Evolutionary conservation across 2,113 vertebrate genomes (phyloP).

Genomic region (Sinocyclocheilus anophthalmus): DNA sequence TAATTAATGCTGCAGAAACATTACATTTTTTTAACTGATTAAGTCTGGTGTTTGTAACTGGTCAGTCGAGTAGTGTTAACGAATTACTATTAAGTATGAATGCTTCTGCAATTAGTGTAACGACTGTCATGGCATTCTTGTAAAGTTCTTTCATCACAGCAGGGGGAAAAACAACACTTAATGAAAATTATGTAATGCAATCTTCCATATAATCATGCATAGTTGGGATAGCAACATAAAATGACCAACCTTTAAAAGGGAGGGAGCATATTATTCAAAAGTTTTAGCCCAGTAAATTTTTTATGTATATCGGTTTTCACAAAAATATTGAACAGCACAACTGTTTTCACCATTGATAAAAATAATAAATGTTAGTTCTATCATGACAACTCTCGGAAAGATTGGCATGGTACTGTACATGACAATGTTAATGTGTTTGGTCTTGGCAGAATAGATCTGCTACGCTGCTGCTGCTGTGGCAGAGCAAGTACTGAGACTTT

Average conservation of each 20-base stretch:
- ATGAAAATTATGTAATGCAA: not conserved
- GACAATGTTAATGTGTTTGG: too few relatives aligned
- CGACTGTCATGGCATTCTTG: not conserved
- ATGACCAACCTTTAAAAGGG: not conserved
- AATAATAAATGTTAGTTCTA: not conserved
- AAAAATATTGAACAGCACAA: not conserved
- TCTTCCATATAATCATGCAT: not conserved
- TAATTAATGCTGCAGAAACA: not conserved
- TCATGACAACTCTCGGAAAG: not conserved
- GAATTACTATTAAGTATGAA: not conserved
- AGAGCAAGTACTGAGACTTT: too few relatives aligned
- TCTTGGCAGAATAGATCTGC: too few relatives aligned
- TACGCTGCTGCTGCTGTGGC: too few relatives aligned
- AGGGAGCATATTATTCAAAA: not conserved
- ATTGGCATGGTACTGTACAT: too few relatives aligned
- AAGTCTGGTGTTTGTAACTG: slow-evolving; percentile 5
- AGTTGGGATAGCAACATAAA: not conserved
- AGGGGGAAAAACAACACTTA: not conserved
- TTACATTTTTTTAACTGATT: not conserved
- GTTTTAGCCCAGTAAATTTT: not conserved
- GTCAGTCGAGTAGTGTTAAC: not conserved
- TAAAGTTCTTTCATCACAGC: not conserved
- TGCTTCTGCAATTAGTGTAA: not conserved
- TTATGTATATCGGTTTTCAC: not conserved
- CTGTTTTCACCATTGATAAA: not conserved